These are phyloP conservation scores for Thalassophryne amazonica DNA, from an alignment of 2,797 vertebrate genomes.

Conservation along the genomic window DNA sequence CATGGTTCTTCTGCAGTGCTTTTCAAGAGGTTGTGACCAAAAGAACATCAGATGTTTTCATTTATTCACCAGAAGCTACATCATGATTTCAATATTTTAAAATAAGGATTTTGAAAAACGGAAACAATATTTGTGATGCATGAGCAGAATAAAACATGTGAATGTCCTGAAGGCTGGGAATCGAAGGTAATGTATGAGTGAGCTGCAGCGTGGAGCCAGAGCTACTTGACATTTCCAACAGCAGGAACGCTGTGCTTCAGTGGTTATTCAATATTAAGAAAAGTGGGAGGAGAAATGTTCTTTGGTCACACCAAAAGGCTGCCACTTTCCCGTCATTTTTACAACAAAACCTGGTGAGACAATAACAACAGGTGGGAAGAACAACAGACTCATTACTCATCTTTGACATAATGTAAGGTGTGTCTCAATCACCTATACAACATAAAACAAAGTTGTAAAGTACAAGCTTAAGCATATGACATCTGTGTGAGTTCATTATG, in stretches of 20 bases:
- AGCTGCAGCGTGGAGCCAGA: constrained; percentile 29
- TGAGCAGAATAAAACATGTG: constrained; percentile 50
- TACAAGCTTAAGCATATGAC: too few relatives aligned
- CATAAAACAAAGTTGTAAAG: too few relatives aligned
- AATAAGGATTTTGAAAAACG: constrained; percentile 11
- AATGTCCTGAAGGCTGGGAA: constrained; percentile 55
- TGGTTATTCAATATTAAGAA: constrained; percentile 56
- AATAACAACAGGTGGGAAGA: background rate
- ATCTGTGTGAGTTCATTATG: too few relatives aligned
- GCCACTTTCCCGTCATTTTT: constrained; percentile 29
- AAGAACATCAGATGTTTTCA: too few relatives aligned
- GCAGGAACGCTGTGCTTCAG: constrained; percentile 46
- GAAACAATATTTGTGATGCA: constrained; percentile 55
- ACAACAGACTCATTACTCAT: constrained; percentile 35
- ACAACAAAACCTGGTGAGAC: constrained; percentile 7
- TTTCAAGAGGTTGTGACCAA: too few relatives aligned
- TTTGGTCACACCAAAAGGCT: constrained; percentile 30
- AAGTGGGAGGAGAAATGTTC: constrained; percentile 27
- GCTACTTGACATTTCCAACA: constrained; percentile 63
- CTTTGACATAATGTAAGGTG: constrained; percentile 2
- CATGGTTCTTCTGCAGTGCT: too few relatives aligned
- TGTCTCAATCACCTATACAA: too few relatives aligned
- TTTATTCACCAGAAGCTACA: too few relatives aligned
- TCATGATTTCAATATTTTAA: constrained; percentile 37
- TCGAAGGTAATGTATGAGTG: constrained; percentile 51